Evolutionary conservation across 2,888 invertebrate genomes (phyloP), one percentile per base, ranked within the genome.

Genomic region (Cyrtodaria siliqua): DNA sequence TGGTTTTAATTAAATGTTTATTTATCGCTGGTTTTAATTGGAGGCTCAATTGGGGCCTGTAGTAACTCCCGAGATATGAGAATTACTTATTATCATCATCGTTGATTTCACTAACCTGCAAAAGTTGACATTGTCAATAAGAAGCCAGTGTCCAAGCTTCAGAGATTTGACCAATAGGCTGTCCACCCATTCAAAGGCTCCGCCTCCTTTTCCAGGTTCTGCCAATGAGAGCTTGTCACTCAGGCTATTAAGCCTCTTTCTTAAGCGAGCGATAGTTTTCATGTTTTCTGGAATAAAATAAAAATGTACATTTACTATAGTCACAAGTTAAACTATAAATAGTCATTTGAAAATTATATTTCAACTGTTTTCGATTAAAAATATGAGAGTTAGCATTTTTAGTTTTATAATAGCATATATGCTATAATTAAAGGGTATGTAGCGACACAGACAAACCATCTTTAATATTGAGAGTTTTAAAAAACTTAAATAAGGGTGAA

Each of bases 101-200:
- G n/a, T n/a, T n/a, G 33, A 14, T 24, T n/a, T 23, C 14, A 16
- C 67, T 74, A 73, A 93, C 93, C 93, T 97, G 92, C 98, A 98
- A 64, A 98, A 95, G 94, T 99, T 99, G 1, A 98, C 98, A 93
- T 98, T 98, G 93, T 94, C 94, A 27, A 94, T 90, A 29, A 94
- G 89, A 12, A 94, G 89, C 94, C 94, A 94, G 79, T 93, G 88
- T 8, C 94, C 93, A 33, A 85, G 64, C 68, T 83, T 77, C 55
- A 93, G 90, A 3, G 94, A 93, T 63, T 90, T 88, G 12, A 94
- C 93, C 71, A 94, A 90, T 2, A 91, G 72, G 78, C 94, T 94
- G 88, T 94, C 93, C 40, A 92, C 87, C 94, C 94, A 94, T 77
- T 93, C 93, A 88, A 94, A 94, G 40, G 87, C 82, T 9, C 93